Conservation (phyloP, 1,140 invertebrate genomes). For the Leptopilina clavipes region DNA sequence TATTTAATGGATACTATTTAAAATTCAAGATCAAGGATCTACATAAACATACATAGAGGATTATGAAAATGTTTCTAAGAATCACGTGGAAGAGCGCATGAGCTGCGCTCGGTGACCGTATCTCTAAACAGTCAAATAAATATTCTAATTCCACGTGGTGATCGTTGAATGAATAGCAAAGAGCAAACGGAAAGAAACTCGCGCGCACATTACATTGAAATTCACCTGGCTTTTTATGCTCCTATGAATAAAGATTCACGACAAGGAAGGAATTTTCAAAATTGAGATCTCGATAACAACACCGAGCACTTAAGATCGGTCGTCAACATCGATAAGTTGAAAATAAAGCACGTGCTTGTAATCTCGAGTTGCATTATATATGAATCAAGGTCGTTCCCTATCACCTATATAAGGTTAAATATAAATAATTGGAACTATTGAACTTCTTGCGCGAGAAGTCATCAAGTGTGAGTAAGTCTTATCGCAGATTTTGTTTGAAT, state of each 20-base stretch:
- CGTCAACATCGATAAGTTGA: conserved; percentile 4
- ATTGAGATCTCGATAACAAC: not conserved
- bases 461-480: no score
- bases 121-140: conserved; percentile 6
- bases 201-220: not conserved
- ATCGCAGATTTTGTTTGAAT: no score
- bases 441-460: no score
- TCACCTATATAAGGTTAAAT: not conserved
- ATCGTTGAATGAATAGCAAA: not conserved
- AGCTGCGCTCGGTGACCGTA: not conserved
- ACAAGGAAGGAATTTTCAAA: conserved; percentile 14
- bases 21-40: no score
- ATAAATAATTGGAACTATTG: no score
- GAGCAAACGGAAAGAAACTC: not conserved
- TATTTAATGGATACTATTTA: no score
- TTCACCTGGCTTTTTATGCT: not conserved
- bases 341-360: conserved; percentile 6
- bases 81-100: not conserved
- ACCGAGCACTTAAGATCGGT: not conserved
- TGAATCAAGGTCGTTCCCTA: not conserved
- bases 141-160: conserved; percentile 2
- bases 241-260: not conserved
- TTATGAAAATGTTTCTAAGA: not conserved
- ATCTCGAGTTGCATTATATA: not conserved
- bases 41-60: not conserved